Evolutionary conservation across 2,888 invertebrate species (phyloP).

Genomic region (Lapara coniferarum): DNA sequence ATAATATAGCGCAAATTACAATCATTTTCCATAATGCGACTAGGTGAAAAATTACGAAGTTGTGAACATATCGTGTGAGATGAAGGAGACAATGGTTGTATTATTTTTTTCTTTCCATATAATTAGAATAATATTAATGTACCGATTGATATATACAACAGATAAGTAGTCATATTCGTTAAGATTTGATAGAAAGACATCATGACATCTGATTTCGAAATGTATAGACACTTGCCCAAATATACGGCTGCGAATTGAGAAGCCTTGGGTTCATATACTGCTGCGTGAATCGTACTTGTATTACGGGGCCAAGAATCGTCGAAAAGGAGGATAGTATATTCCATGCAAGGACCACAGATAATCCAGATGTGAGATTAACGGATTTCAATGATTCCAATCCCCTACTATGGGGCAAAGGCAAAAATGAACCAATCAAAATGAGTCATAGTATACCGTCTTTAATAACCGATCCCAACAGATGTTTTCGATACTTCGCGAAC

Average conservation of each 20-base stretch:
- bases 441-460: no score
- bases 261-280: background rate
- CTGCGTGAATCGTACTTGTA: background rate
- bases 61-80: slow-evolving; percentile 34
- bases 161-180: background rate
- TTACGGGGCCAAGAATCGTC: background rate
- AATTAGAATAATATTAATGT: slow-evolving; percentile 5
- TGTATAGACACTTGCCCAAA: no score
- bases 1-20: background rate
- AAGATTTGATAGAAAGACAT: background rate
- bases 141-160: slow-evolving; percentile 3
- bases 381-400: no score
- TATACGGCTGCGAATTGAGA: background rate
- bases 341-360: background rate
- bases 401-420: no score
- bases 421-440: no score
- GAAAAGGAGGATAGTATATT: background rate
- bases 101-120: slow-evolving; percentile 27
- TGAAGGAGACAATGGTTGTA: slow-evolving; percentile 34
- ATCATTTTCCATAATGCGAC: no score
- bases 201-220: no score
- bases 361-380: no score
- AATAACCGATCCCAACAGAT: no score
- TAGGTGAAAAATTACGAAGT: background rate
- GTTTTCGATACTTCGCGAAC: no score